Base-by-base conservation (phyloP, 2,113 vertebrate genomes). In the Protobothrops mucrosquamatus region DNA sequence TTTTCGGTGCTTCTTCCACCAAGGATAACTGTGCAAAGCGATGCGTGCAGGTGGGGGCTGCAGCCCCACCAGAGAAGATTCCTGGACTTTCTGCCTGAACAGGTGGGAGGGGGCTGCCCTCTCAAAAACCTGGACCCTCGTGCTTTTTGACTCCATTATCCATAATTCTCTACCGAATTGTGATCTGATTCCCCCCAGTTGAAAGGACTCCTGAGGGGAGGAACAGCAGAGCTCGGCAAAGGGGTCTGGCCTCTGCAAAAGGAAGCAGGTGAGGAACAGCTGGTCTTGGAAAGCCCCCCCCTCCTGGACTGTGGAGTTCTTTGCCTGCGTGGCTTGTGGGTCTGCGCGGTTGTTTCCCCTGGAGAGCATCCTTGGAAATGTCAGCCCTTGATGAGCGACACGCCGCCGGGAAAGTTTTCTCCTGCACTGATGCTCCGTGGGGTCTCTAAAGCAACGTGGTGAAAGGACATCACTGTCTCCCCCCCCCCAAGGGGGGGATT, bases 21-120 rank as follows among this genome's bases (percentile, higher is more conserved):
- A 90, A 55, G 90, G 90, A 94, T 2, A 92, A 86, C 87, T 91
- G 92, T 64, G 93, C 88, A 48, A 89, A 1, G 88, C 61, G 91
- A 91, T 29, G 91, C 74, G 11, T 34, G 93, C 97, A 97, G 97
- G 97, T 97, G 96, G 95, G 94, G 95, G 94, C 93, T 23, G 4
- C 61, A 43, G 11, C 54, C 54, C 87, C 74, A 2, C 6, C 51
- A 18, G 34, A 26, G 64, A 2, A 46, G n/a, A 54, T 9, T 56
- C 34, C 2, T 9, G 91, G 22, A 57, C 88, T 74, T 81, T 88
- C 88, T 85, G 0, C 3, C 93, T 48, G 0, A 92, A 55, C 39
- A 20, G n/a, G 29, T 43, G 61, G 9, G 8, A 14, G 24, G 0
- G 64, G 23, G 20, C 57, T 7, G 93, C 95, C 93, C 93, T 90